Evolutionary conservation across 2,797 vertebrate species (phyloP).

Genomic region (Fundulus diaphanus): DNA sequence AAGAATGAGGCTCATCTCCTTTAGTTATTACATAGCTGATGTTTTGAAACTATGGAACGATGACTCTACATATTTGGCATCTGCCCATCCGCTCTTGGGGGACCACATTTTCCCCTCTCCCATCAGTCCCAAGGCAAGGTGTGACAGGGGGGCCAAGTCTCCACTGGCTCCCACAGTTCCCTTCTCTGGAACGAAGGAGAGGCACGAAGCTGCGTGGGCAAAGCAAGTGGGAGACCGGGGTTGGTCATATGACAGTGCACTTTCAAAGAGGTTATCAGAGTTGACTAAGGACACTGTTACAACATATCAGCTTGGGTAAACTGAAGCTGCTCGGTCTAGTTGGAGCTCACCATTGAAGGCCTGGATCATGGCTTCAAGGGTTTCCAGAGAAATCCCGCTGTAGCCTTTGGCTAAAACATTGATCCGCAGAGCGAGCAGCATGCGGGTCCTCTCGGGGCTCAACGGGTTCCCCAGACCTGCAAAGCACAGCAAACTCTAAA

Average conservation of each 20-base stretch:
- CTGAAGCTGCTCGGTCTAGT: neutral
- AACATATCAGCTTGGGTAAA: slow-evolving; percentile 12
- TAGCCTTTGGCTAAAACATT: slow-evolving; percentile 97
- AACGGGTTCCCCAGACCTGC: slow-evolving; percentile 94
- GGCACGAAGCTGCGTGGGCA: slow-evolving; percentile 88
- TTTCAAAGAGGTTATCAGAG: slow-evolving; percentile 5
- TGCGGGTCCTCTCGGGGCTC: slow-evolving; percentile 94
- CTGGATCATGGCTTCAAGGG: slow-evolving; percentile 90
- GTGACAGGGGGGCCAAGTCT: slow-evolving; percentile 96
- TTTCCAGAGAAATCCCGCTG: slow-evolving; percentile 95
- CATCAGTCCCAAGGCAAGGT: slow-evolving; percentile 95
- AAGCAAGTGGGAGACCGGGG: slow-evolving; percentile 5
- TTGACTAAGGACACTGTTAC: slow-evolving; percentile 11
- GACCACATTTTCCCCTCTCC: slow-evolving; percentile 99
- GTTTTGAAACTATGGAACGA: slow-evolving; percentile 15
- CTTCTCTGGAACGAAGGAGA: slow-evolving; percentile 96
- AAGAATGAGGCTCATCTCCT: slow-evolving; percentile 30
- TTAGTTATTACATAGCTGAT: slow-evolving; percentile 15
- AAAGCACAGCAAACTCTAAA: slow-evolving; percentile 22
- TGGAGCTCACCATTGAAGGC: slow-evolving; percentile 90
- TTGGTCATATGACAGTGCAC: neutral
- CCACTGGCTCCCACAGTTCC: slow-evolving; percentile 97
- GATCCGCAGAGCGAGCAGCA: slow-evolving; percentile 95
- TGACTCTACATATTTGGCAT: slow-evolving; percentile 93
- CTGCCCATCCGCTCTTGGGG: slow-evolving; percentile 98